These are phyloP conservation scores for Scaptomyza pallida DNA, from an alignment of 1,140 invertebrate genomes.

Conservation along the genomic window DNA sequence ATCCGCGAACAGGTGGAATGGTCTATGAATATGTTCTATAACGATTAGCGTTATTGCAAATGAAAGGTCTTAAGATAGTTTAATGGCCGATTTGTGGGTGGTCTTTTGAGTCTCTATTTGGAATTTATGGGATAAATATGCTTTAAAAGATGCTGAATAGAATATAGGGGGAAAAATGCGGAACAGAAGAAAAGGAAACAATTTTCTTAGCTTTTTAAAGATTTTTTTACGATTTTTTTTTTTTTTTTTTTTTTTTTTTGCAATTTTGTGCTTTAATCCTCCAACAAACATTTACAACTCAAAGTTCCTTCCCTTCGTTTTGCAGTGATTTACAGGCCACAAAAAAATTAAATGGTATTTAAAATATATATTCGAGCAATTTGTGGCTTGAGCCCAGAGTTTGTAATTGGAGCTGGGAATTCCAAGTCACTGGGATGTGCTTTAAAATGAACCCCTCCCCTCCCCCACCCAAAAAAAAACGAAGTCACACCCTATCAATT, in stretches of 20 bases:
- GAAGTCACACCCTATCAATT: slow-evolving; percentile 71
- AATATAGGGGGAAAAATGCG: too few relatives aligned
- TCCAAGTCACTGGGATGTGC: slow-evolving; percentile 70
- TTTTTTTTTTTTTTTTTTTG: too few relatives aligned
- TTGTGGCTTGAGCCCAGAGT: slow-evolving; percentile 28
- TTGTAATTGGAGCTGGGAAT: slow-evolving; percentile 77
- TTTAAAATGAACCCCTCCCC: slow-evolving; percentile 65
- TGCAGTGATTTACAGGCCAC: neutral
- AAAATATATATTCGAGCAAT: slow-evolving; percentile 16
- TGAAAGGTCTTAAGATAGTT: neutral
- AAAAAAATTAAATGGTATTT: slow-evolving; percentile 2
- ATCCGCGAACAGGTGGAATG: slow-evolving; percentile 5
- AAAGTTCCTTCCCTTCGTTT: neutral
- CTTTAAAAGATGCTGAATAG: too few relatives aligned
- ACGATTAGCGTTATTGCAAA: neutral
- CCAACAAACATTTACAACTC: too few relatives aligned
- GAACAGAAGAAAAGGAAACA: too few relatives aligned
- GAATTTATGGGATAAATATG: too few relatives aligned
- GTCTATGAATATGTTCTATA: neutral
- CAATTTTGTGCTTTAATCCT: too few relatives aligned
- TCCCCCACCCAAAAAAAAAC: too few relatives aligned
- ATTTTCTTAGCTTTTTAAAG: too few relatives aligned
- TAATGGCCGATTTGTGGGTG: neutral
- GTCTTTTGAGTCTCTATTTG: too few relatives aligned
- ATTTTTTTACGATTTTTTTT: too few relatives aligned